phyloP scores from a whole-genome alignment of 2,113 vertebrate species.

The Zapus hudsonius region DNA sequence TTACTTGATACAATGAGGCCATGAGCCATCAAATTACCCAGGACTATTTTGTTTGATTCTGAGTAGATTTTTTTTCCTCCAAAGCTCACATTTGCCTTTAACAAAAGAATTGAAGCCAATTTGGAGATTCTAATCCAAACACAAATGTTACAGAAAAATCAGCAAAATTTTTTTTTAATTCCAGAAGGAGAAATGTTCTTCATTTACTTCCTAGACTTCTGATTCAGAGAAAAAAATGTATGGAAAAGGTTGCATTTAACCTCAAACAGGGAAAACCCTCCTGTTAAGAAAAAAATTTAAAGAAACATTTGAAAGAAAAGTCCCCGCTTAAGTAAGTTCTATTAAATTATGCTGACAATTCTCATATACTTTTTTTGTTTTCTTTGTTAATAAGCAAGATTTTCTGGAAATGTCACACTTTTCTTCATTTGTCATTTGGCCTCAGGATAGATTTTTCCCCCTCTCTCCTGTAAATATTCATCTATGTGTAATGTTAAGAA shows the following conservation, averaged over 20 bases:
- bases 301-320: constrained; percentile 5
- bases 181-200: background rate
- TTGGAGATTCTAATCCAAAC: constrained; percentile 31
- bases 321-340: constrained; percentile 19
- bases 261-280: constrained; percentile 19
- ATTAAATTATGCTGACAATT: constrained; percentile 18
- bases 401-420: constrained; percentile 41
- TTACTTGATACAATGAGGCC: background rate
- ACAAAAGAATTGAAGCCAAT: background rate
- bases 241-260: constrained; percentile 11
- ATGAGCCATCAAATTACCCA: background rate
- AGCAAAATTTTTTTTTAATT: background rate
- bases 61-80: background rate
- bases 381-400: constrained; percentile 24
- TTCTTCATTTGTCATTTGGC: constrained; percentile 44
- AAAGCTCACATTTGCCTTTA: background rate
- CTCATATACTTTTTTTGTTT: background rate
- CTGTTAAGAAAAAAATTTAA: too few relatives aligned
- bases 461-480: constrained; percentile 72
- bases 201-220: constrained; percentile 46
- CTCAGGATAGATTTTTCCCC: constrained; percentile 64
- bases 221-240: constrained; percentile 33
- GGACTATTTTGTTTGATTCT: background rate
- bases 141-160: background rate
- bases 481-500: constrained; percentile 59